These are phyloP conservation scores for Stictonetta naevosa DNA, from an alignment of 2,113 vertebrate species.

Conservation along the genomic window DNA sequence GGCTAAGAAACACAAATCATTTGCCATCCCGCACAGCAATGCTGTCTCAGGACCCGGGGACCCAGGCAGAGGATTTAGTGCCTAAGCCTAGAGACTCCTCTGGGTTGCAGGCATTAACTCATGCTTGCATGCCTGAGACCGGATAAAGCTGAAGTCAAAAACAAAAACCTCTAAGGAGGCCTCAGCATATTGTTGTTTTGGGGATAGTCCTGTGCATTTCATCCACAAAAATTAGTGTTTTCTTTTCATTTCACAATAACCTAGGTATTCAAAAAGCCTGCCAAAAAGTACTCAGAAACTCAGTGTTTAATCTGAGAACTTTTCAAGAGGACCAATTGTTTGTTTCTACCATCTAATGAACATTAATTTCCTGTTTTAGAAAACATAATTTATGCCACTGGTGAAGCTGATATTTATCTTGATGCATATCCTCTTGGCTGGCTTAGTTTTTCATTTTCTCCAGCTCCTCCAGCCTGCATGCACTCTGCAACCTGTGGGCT, in stretches of 20 bases:
- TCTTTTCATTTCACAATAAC: constrained; percentile 71
- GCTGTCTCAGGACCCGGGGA: constrained; percentile 10
- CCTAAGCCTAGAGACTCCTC: constrained; percentile 36
- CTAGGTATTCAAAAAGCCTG: constrained; percentile 56
- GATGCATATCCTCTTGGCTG: constrained; percentile 47
- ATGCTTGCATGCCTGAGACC: background rate
- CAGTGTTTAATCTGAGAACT: constrained; percentile 36
- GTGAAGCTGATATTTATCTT: constrained; percentile 66
- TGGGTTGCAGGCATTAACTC: constrained; percentile 28
- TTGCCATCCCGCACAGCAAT: constrained; percentile 11
- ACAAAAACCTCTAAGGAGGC: constrained; percentile 28
- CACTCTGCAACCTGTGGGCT: constrained; percentile 18
- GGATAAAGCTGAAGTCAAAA: constrained; percentile 26
- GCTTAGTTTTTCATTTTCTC: constrained; percentile 54
- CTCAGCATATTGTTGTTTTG: constrained; percentile 50
- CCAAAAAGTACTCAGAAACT: constrained; percentile 48
- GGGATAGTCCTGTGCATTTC: constrained; percentile 31
- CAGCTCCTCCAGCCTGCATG: background rate
- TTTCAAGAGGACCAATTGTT: constrained; percentile 49
- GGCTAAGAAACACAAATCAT: constrained; percentile 15
- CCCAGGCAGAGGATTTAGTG: constrained; percentile 47
- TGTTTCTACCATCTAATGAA: constrained; percentile 52
- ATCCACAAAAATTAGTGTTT: constrained; percentile 53
- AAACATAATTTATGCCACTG: constrained; percentile 54
- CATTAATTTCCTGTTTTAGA: constrained; percentile 76